A percentile compares a stretch with the other conserved stretches of the same genome.
Conservation (phyloP, 1,140 invertebrate genomes). For the Caenorhabditis inopinata region DNA sequence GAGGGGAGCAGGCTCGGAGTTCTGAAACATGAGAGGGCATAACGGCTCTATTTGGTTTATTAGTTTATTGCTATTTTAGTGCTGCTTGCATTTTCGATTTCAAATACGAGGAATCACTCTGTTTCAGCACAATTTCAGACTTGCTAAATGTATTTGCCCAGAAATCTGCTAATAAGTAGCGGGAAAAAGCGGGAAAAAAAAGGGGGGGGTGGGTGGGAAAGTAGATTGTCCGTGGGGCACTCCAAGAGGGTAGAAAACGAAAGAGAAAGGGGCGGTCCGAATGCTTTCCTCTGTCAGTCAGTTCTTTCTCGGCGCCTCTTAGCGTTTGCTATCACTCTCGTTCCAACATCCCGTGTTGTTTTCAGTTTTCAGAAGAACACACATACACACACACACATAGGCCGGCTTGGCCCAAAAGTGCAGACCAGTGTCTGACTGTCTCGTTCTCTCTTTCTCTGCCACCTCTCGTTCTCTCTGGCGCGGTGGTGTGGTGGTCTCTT, state of each 20-base stretch:
- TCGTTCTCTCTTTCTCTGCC: not conserved
- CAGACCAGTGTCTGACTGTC: not conserved
- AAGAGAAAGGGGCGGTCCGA: conserved; percentile 17
- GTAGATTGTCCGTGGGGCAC: not conserved
- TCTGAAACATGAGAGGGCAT: too few species aligned
- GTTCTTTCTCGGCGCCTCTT: conserved; percentile 8
- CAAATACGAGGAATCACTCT: too few species aligned
- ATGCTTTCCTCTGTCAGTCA: not conserved
- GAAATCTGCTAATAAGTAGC: too few species aligned
- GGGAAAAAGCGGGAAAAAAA: too few species aligned
- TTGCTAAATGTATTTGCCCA: too few species aligned
- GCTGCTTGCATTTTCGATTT: too few species aligned
- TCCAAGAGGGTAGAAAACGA: not conserved
- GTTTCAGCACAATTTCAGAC: too few species aligned
- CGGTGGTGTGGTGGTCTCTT: not conserved
- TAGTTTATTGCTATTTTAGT: too few species aligned
- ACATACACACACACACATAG: too few species aligned
- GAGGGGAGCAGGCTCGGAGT: too few species aligned
- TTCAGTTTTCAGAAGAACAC: conserved; percentile 25
- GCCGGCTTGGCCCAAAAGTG: not conserved
- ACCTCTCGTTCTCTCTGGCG: not conserved
- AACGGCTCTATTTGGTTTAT: too few species aligned
- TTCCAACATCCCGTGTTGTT: not conserved
- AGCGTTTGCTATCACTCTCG: not conserved
- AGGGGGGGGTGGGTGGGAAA: not conserved